Evolutionary conservation across 2,888 invertebrate genomes (phyloP), one percentile per base, ranked within the genome.

Genomic region (Lasiommata megera): DNA sequence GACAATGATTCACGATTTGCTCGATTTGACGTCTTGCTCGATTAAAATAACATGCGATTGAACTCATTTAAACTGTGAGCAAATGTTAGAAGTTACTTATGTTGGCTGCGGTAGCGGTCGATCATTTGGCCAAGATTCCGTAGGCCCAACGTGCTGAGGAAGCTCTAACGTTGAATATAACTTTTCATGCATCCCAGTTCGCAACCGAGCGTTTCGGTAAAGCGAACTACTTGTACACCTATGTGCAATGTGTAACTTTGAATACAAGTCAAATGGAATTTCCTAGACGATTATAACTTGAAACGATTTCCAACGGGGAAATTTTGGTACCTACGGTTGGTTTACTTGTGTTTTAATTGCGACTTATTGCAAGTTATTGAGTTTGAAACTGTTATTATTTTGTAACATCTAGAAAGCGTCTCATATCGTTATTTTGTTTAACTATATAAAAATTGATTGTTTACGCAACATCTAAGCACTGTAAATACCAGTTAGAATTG

Each of bases 231-330:
- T 58, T 53, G 31, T 23, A 51, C 44, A 50, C 31, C 31, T 54
- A 58, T 44, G 53, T 52, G 46, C 43, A 16, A 31, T 23, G 51
- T 52, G 52, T 56, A 59, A 52, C 47, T 60, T 52, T 43, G 54
- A 54, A 52, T 28, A 44, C 52, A 58, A 58, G 50, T 59, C 38
- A 44, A 61, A 53, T 57, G 43, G 43, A 34, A 46, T 60, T 62
- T 59, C 44, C 54, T 54, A 60, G 37, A 23, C 46, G 34, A 57
- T 57, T 60, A 52, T 60, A 57, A 62, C 52, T 57, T 55, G 38
- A 52, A 62, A 57, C 57, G 44, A 51, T 57, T 62, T 57, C 43
- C 56, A 57, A 53, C 50, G 50, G 53, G 52, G 34, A 38, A 60
- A 51, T 51, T 54, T 36, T 54, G 31, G 28, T 43, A 56, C 44